A percentile compares a stretch with the other conserved stretches of the same genome.
Conservation (phyloP, 2,797 vertebrate genomes). For the Thunnus albacares region DNA sequence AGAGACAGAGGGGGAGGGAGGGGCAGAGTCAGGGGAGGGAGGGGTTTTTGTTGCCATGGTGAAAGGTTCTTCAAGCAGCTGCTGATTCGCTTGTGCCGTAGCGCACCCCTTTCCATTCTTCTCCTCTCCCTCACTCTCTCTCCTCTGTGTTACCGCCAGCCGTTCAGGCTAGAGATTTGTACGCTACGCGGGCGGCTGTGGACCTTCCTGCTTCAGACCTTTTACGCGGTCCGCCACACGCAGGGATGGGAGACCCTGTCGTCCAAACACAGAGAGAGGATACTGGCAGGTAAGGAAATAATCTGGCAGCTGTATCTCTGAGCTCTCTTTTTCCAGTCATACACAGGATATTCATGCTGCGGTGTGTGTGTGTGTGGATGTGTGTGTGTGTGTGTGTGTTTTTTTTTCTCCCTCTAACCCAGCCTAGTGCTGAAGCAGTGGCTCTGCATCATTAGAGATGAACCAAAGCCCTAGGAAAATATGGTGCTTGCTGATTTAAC, state of each 20-base stretch:
- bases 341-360: slow-evolving; percentile 53
- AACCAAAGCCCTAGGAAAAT: slow-evolving; percentile 44
- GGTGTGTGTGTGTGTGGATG: slow-evolving; percentile 21
- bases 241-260: slow-evolving; percentile 93
- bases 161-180: slow-evolving; percentile 93
- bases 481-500: slow-evolving; percentile 40
- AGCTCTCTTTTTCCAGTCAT: slow-evolving; percentile 10
- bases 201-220: slow-evolving; percentile 95
- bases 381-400: slow-evolving; percentile 33
- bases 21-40: slow-evolving; percentile 62
- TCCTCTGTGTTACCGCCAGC: slow-evolving; percentile 83
- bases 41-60: slow-evolving; percentile 97
- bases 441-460: slow-evolving; percentile 60
- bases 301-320: neutral
- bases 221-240: slow-evolving; percentile 95
- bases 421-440: slow-evolving; percentile 44
- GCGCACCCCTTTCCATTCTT: slow-evolving; percentile 76
- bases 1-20: slow-evolving; percentile 41
- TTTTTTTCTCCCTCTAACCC: slow-evolving; percentile 25
- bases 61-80: slow-evolving; percentile 95
- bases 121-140: slow-evolving; percentile 52
- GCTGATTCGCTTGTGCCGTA: slow-evolving; percentile 93
- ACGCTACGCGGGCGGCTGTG: slow-evolving; percentile 92
- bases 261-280: slow-evolving; percentile 89
- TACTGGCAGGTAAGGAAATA: slow-evolving; percentile 91